Evolutionary conservation across 1,140 invertebrate species (phyloP), one percentile per base, ranked within the genome.

Genomic region (Venustaconcha ellipsiformis): DNA sequence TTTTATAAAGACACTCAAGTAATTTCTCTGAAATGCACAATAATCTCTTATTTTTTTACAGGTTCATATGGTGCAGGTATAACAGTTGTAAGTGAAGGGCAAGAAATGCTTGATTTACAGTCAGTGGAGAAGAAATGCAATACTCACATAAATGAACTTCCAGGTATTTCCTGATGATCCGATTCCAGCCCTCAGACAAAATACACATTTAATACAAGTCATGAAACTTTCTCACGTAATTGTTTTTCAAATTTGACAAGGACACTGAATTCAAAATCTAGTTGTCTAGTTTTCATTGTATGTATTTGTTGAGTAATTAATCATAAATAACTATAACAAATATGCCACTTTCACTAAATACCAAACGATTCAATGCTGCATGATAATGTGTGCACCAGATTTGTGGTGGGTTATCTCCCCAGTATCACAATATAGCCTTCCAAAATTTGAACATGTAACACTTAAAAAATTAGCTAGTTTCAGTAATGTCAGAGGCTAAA

Each of bases 31-130:
- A 26, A 62, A 55, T 59, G 14, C 14, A 5, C n/a, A 26, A 59
- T 57, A 60, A 2, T 59, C 23, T 70, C 18, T 11, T 67, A 48
- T 26, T 71, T 58, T 72, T 55, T 72, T 79, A 17, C 72, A 89
- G 88, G 88, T 57, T 83, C 83, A 71, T 88, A 82, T 80, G 88
- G 88, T 48, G 88, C 84, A 15, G 86, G 84, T 15, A 73, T 90
- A 13, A 84, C 82, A 15, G 76, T 88, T 14, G 78, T 87, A 2
- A 83, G 83, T 78, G 80, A 82, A 26, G 88, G 86, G 14, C 74
- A 82, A 20, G 86, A 88, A 70, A 63, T 78, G 57, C 57, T 78
- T 26, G 72, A 82, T 20, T 75, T 89, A 26, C 73, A 82, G n/a
- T 69, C 70, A 8, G 76, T 89, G 48, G 83, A 87, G 72, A 80